phyloP scores from a whole-genome alignment of 2,113 vertebrate genomes.

The Microcebus griseorufus region DNA sequence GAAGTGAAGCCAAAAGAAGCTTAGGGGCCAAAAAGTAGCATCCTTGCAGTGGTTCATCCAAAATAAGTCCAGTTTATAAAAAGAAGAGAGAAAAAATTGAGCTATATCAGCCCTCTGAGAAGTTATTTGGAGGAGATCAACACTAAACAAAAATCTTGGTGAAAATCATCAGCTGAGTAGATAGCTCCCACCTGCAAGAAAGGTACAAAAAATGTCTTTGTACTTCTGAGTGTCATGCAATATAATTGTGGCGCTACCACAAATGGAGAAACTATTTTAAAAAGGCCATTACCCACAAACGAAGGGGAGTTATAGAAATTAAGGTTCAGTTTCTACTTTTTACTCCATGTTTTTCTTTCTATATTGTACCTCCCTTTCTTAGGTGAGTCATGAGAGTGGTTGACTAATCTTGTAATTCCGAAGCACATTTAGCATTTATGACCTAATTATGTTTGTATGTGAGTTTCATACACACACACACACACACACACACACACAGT shows the following conservation, averaged over 20 bases:
- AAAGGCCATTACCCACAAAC: background rate
- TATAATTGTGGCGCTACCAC: background rate
- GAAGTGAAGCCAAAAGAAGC: background rate
- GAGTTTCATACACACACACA: background rate
- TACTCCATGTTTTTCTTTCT: background rate
- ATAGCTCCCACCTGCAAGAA: background rate
- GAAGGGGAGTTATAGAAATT: background rate
- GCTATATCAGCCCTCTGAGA: background rate
- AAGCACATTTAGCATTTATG: background rate
- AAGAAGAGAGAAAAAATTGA: background rate
- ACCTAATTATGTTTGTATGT: background rate
- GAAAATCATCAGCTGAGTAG: slow-evolving; percentile 26
- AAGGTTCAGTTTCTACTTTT: background rate
- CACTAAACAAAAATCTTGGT: slow-evolving; percentile 7
- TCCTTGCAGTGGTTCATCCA: background rate
- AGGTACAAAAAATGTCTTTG: background rate
- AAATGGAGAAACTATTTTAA: background rate
- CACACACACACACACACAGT: background rate
- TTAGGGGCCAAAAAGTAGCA: background rate
- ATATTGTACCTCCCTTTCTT: background rate
- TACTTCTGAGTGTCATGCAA: background rate
- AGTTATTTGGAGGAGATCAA: background rate
- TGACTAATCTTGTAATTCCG: background rate
- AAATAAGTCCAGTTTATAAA: background rate
- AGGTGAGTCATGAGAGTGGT: background rate